phyloP scores from a whole-genome alignment of 2,113 vertebrate species.

The Gymnogyps californianus region DNA sequence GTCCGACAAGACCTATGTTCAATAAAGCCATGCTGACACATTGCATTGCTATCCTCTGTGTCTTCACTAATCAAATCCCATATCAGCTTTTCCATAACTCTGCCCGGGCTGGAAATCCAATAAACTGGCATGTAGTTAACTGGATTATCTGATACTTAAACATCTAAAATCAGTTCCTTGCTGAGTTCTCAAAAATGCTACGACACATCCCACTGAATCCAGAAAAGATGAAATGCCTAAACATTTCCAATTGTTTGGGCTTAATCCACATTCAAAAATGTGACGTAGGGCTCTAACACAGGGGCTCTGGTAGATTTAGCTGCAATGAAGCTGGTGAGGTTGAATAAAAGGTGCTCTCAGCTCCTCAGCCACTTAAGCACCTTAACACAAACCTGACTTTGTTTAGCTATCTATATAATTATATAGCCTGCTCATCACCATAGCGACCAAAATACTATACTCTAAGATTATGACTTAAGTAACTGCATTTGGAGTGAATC shows the following conservation, averaged over 20 bases:
- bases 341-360: neutral
- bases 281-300: fast-evolving
- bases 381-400: neutral
- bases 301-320: neutral
- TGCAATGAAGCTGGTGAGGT: neutral
- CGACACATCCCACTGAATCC: neutral
- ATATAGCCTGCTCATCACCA: neutral
- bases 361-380: neutral
- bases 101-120: constrained; percentile 10
- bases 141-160: constrained; percentile 30
- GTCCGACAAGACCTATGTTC: neutral
- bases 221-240: neutral
- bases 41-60: neutral
- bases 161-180: neutral
- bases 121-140: neutral
- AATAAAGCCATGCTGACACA: neutral
- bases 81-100: constrained; percentile 13
- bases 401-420: neutral
- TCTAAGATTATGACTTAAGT: neutral
- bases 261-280: neutral
- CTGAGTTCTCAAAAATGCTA: neutral
- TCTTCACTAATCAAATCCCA: neutral
- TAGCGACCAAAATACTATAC: neutral
- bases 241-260: neutral
- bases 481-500: neutral